Conservation (phyloP, 2,888 invertebrate genomes). For the Lepidocyrtinus sp. region DNA sequence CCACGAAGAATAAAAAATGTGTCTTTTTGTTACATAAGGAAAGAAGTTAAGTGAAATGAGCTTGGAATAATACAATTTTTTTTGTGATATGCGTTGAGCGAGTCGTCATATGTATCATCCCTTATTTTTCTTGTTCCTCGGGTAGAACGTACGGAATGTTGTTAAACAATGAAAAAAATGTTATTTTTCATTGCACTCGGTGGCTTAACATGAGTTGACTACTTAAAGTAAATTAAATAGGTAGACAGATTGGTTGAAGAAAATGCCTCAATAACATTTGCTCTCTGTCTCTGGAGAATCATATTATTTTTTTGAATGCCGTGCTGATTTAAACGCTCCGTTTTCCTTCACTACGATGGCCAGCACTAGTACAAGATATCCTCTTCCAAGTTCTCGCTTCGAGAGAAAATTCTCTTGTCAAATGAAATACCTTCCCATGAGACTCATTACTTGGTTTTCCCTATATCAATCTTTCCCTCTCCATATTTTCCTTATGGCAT, state of each 20-base stretch:
- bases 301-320: background rate
- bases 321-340: background rate
- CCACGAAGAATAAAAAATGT: too few species aligned
- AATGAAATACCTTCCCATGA: constrained; percentile 17
- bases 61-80: too few species aligned
- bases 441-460: constrained; percentile 10
- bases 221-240: background rate
- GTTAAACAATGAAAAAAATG: background rate
- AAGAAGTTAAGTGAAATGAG: too few species aligned
- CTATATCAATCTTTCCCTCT: constrained; percentile 3
- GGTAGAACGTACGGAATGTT: background rate
- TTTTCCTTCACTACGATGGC: background rate
- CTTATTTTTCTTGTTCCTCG: background rate
- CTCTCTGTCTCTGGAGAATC: background rate
- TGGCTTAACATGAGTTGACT: background rate
- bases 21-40: too few species aligned
- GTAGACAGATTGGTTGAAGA: background rate
- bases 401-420: background rate
- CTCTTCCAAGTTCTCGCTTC: too few species aligned
- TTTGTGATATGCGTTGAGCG: too few species aligned
- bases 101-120: background rate
- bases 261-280: background rate
- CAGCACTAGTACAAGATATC: too few species aligned
- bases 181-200: background rate
- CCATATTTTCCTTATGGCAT: background rate